phyloP scores from a whole-genome alignment of 2,797 vertebrate species.

The Catostomus latipinnis region DNA sequence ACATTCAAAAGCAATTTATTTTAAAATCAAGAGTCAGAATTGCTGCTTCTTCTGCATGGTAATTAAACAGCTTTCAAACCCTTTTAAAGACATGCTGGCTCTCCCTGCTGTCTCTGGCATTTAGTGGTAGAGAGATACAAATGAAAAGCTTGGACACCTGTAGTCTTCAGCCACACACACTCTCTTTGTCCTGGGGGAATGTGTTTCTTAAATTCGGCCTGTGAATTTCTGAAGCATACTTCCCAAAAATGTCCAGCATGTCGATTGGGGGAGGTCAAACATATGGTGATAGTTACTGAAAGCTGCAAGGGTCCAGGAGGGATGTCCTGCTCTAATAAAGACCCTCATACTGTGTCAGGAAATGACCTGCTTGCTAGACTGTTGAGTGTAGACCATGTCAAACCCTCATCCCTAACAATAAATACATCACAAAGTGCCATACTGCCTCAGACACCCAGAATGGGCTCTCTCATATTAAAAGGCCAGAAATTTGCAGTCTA shows the following conservation, averaged over 20 bases:
- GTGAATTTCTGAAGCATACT: conserved; percentile 42
- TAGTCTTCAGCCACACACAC: conserved; percentile 25
- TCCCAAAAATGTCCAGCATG: conserved; percentile 10
- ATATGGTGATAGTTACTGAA: conserved; percentile 72
- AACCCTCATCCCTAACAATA: conserved; percentile 66
- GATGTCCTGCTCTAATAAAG: conserved; percentile 52
- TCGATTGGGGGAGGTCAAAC: conserved; percentile 23
- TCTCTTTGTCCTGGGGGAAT: conserved; percentile 4
- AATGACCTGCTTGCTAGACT: conserved; percentile 70
- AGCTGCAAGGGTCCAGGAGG: conserved; percentile 57
- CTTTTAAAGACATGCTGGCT: background rate
- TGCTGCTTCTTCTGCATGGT: conserved; percentile 12
- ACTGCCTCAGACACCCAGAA: conserved; percentile 67
- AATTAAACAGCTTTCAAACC: conserved; percentile 38
- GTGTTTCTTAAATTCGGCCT: background rate
- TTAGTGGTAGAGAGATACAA: background rate
- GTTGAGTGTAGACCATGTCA: conserved; percentile 63
- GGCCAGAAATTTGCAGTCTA: conserved; percentile 44
- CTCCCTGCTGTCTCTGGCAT: background rate
- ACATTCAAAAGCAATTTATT: conserved; percentile 40
- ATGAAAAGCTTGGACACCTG: background rate
- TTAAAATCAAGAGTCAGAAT: conserved; percentile 39
- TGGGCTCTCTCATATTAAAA: conserved; percentile 66
- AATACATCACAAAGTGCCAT: conserved; percentile 70
- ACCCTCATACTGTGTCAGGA: conserved; percentile 70